phyloP scores from a whole-genome alignment of 92 coral and sea anemone genomes.

The Siderastrea siderea region DNA sequence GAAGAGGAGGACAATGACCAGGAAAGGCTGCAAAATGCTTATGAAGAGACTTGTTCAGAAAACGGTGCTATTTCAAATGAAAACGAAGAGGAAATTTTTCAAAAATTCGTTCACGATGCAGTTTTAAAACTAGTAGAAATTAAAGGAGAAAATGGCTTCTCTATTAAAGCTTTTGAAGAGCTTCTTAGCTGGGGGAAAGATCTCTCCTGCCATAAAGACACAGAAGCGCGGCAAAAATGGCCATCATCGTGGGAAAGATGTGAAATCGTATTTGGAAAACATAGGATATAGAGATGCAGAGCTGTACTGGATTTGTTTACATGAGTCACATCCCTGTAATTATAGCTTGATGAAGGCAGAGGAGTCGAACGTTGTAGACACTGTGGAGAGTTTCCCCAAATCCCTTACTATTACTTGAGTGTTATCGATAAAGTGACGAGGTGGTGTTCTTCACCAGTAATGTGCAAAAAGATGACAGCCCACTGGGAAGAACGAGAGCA shows the following conservation, averaged over 20 bases:
- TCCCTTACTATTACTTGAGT: slow-evolving; percentile 46
- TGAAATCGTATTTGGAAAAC: slow-evolving; percentile 24
- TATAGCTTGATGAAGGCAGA: slow-evolving; percentile 51
- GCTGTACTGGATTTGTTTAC: slow-evolving; percentile 61
- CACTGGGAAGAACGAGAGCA: slow-evolving; percentile 49
- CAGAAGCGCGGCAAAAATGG: slow-evolving; percentile 36
- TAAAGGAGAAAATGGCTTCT: slow-evolving; percentile 52
- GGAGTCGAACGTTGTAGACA: slow-evolving; percentile 3
- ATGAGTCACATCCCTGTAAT: slow-evolving; percentile 50
- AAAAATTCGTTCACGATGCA: slow-evolving; percentile 44
- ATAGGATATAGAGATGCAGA: slow-evolving; percentile 50
- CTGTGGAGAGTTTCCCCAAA: slow-evolving; percentile 28
- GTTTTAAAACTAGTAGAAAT: slow-evolving; percentile 54
- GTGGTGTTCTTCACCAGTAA: slow-evolving; percentile 50
- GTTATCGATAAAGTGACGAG: slow-evolving; percentile 23
- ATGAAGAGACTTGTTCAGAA: too few relatives aligned
- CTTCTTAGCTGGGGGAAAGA: slow-evolving; percentile 35
- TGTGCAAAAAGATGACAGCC: slow-evolving; percentile 60
- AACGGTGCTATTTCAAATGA: too few relatives aligned
- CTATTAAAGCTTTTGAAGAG: slow-evolving; percentile 60
- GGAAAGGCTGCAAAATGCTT: too few relatives aligned
- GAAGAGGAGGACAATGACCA: not conserved
- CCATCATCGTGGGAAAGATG: slow-evolving; percentile 70
- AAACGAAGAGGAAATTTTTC: not conserved
- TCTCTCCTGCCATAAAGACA: slow-evolving; percentile 12